Evolutionary conservation across 2,797 vertebrate species (phyloP), one percentile per base, ranked within the genome.

Genomic region (Anolis apletophallus): DNA sequence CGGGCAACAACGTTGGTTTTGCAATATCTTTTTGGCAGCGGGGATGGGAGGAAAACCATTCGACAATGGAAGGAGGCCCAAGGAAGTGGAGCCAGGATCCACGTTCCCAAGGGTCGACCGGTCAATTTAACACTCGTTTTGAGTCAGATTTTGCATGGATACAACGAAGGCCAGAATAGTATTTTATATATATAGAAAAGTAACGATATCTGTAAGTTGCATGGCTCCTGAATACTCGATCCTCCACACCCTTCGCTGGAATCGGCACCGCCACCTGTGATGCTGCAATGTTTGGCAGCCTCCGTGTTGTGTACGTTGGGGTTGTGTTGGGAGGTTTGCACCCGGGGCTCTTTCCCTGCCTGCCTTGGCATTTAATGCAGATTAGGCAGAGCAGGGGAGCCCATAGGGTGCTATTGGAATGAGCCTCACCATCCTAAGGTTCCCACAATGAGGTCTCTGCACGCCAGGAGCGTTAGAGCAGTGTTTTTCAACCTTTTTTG

Each of bases 231-330:
- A 5, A 12, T 34, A 64, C 67, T 71, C 36, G 36, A 61, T 87
- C 81, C 87, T 86, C 92, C 88, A 86, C 88, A 0, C 93, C 92
- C 93, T 71, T 79, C 0, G 0, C 1, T 0, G 88, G 87, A 91
- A 81, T 81, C 91, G 78, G 87, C 81, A 80, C 92, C 94, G 93
- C 87, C 0, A 0, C 93, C 84, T 68, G 91, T 90, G 93, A 90
- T 86, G 91, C 94, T 3, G 86, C 91, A 89, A 73, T 89, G 40
- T 91, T 91, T 94, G 94, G 93, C 94, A 93, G 93, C 40, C 0
- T 5, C 86, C 88, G 88, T 82, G 11, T 85, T 88, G 90, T 94
- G 89, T 94, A 91, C 36, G 90, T 92, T 93, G 61, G 93, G 93
- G 88, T 89, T 90, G 91, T 75, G 85, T 93, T 92, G 88, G 91